These are phyloP conservation scores for Clarias batrachus DNA, from an alignment of 2,113 vertebrate genomes.

Conservation along the genomic window DNA sequence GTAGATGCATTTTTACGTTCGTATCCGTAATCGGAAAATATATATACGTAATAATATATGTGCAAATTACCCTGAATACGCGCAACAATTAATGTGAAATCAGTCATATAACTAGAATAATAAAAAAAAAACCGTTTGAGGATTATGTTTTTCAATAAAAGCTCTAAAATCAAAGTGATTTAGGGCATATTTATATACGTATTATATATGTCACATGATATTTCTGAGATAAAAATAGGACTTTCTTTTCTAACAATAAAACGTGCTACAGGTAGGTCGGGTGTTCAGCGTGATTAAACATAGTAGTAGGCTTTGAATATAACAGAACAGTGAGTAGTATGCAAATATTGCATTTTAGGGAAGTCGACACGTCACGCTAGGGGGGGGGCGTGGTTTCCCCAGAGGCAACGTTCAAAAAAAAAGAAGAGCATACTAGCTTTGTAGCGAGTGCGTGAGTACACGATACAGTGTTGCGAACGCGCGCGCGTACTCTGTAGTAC, in stretches of 20 bases:
- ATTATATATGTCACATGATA: neutral
- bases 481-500: neutral
- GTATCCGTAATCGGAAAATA: too few relatives aligned
- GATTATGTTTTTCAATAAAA: neutral
- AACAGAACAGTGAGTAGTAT: neutral
- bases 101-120: neutral
- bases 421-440: neutral
- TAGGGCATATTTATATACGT: neutral
- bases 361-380: slow-evolving; percentile 42
- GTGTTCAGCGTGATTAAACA: too few relatives aligned
- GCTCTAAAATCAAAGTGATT: neutral
- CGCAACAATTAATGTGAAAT: neutral
- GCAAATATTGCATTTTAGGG: slow-evolving; percentile 26
- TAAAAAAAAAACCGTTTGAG: neutral
- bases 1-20: neutral
- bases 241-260: neutral
- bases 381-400: slow-evolving; percentile 36
- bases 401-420: neutral
- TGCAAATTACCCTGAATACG: neutral
- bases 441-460: neutral
- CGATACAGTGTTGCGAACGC: rapidly evolving
- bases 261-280: neutral
- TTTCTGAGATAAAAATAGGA: neutral
- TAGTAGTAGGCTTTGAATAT: neutral
- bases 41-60: too few relatives aligned